Conservation (phyloP, 2,888 invertebrate genomes). For the Ctena decussata region DNA sequence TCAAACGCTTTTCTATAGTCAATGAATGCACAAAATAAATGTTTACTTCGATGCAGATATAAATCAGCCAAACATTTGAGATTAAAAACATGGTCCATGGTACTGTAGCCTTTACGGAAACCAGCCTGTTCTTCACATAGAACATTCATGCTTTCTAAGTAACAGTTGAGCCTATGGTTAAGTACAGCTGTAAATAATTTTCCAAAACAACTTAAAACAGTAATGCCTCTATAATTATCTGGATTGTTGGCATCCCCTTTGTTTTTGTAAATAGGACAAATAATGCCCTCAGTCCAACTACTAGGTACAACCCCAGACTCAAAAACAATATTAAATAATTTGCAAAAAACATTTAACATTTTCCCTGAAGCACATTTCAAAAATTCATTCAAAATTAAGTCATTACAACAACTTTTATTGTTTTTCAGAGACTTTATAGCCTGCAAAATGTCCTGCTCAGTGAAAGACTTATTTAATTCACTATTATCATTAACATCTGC, state of each 20-base stretch:
- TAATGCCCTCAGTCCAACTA: background rate
- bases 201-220: background rate
- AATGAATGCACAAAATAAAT: background rate
- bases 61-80: background rate
- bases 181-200: background rate
- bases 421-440: background rate
- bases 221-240: conserved; percentile 1
- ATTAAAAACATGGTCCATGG: background rate
- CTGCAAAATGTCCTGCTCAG: background rate
- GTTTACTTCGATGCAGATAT: background rate
- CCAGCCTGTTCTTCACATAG: background rate
- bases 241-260: background rate
- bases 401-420: background rate
- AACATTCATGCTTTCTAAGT: background rate
- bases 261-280: background rate
- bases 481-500: background rate
- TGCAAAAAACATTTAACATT: background rate
- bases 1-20: conserved; percentile 1
- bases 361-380: background rate
- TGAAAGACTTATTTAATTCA: background rate
- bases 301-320: background rate
- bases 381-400: background rate
- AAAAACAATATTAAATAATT: background rate
- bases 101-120: background rate
- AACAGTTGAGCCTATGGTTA: background rate